phyloP scores from a whole-genome alignment of 2,888 invertebrate genomes.

The Encarsia formosa region DNA sequence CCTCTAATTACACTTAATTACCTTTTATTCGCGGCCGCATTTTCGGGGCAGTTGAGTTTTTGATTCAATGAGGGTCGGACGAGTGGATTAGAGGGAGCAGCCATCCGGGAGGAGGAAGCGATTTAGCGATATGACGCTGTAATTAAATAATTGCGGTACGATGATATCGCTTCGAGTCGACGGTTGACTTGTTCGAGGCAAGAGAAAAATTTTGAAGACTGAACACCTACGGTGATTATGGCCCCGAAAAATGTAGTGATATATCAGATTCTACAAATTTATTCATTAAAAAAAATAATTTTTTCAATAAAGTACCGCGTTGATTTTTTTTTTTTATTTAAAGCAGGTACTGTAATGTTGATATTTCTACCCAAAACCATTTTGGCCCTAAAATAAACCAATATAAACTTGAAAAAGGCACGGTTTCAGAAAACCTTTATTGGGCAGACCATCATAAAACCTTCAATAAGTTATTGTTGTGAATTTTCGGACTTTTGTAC shows the following conservation, averaged over 20 bases:
- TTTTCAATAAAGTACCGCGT: not conserved
- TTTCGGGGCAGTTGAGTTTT: not conserved
- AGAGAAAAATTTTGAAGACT: not conserved
- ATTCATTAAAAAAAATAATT: not conserved
- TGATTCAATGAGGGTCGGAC: not conserved
- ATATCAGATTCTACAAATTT: not conserved
- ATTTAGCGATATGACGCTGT: conserved; percentile 1
- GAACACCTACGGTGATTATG: no score
- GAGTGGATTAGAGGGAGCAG: not conserved
- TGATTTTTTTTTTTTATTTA: not conserved
- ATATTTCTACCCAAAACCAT: not conserved
- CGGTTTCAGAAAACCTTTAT: not conserved
- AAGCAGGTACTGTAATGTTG: not conserved
- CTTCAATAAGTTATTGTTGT: conserved; percentile 17
- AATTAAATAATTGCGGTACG: conserved; percentile 7
- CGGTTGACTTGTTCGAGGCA: not conserved
- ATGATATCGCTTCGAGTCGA: not conserved
- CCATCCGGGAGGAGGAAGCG: conserved; percentile 2
- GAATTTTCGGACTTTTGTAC: not conserved
- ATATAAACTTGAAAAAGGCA: not conserved
- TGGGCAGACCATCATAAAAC: not conserved
- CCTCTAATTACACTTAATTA: conserved; percentile 23
- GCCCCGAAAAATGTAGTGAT: not conserved
- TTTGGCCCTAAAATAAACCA: not conserved
- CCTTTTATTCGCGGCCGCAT: conserved; percentile 8